Evolutionary conservation across 2,797 vertebrate species (phyloP).

Genomic region (Pygocentrus nattereri): DNA sequence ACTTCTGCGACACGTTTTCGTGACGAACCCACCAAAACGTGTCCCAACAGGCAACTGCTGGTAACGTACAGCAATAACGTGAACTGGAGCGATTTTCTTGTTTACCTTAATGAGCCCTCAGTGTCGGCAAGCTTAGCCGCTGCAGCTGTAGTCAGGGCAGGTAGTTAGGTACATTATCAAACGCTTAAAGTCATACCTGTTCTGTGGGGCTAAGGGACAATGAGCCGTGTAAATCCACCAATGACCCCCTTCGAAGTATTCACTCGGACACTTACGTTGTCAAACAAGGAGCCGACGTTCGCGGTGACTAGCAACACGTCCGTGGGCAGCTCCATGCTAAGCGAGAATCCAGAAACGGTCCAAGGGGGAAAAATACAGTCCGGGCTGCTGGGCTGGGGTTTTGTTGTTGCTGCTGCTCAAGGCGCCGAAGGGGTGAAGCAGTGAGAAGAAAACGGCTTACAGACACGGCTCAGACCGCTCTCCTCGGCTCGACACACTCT

Average conservation of each 20-base stretch:
- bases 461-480: conserved; percentile 33
- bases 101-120: no score
- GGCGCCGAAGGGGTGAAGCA: conserved; percentile 2
- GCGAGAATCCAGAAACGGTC: conserved; percentile 50
- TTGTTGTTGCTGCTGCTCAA: background rate
- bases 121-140: background rate
- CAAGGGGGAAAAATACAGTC: conserved; percentile 21
- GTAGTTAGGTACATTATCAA: background rate
- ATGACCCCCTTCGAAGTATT: background rate
- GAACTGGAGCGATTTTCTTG: no score
- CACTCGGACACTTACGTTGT: conserved; percentile 79
- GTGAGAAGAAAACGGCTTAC: conserved; percentile 8
- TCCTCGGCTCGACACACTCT: background rate
- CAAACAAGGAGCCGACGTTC: conserved; percentile 85
- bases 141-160: background rate
- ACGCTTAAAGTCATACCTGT: background rate
- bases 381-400: background rate
- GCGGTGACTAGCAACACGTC: conserved; percentile 84
- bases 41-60: no score
- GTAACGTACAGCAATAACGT: no score
- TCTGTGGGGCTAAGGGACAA: no score
- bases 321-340: conserved; percentile 76
- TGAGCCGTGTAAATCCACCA: background rate
- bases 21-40: no score
- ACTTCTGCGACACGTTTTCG: no score